These are phyloP conservation scores for Botia kubotai DNA, from an alignment of 2,797 vertebrate species.

Conservation along the genomic window DNA sequence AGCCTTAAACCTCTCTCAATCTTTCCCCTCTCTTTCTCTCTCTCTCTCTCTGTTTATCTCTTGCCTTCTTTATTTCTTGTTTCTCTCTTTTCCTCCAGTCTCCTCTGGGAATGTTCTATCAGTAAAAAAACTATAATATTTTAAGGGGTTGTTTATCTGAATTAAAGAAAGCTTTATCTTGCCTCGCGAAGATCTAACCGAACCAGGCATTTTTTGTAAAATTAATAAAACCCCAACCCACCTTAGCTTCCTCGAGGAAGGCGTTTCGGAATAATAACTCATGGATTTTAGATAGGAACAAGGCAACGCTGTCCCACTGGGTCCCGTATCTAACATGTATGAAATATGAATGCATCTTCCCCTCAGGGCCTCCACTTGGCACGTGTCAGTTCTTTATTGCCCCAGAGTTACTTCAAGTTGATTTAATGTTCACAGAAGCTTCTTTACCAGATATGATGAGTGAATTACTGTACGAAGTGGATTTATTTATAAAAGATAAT, in stretches of 20 bases:
- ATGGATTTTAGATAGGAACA: conserved; percentile 39
- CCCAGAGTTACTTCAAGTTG: conserved; percentile 34
- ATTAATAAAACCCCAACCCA: conserved; percentile 18
- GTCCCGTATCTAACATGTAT: conserved; percentile 31
- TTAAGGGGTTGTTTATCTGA: conserved; percentile 42
- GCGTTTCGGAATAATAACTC: conserved; percentile 37
- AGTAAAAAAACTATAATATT: conserved; percentile 7
- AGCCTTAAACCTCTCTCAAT: conserved; percentile 39
- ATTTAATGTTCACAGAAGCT: conserved; percentile 22
- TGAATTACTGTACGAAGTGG: not conserved
- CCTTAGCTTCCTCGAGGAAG: not conserved
- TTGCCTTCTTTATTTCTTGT: conserved; percentile 12
- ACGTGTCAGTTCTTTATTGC: conserved; percentile 19
- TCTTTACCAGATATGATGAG: conserved; percentile 13
- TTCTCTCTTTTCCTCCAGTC: not conserved
- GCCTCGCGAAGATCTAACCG: conserved; percentile 1
- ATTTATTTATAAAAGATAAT: conserved; percentile 3
- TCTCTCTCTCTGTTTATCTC: conserved; percentile 61
- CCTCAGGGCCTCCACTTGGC: conserved; percentile 4
- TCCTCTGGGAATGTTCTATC: conserved; percentile 30
- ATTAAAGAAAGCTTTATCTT: conserved; percentile 43
- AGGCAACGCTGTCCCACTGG: conserved; percentile 21
- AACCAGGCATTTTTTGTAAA: conserved; percentile 20
- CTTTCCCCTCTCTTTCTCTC: conserved; percentile 44
- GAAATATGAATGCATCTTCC: conserved; percentile 47